These are phyloP conservation scores for Xanthia icteritia DNA, from an alignment of 2,888 invertebrate genomes.

Conservation along the genomic window DNA sequence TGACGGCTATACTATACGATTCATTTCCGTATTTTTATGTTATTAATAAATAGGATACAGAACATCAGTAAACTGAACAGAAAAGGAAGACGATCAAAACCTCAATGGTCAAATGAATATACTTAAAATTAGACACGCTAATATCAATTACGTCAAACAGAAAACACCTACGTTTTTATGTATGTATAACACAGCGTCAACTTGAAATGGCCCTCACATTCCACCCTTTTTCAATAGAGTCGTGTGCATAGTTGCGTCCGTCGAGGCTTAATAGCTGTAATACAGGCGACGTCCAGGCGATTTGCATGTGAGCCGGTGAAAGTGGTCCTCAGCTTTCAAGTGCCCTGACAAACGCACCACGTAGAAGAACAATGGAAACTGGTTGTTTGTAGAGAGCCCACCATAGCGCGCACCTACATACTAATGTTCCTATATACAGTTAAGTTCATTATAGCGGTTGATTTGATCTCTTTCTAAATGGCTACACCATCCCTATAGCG, in stretches of 20 bases:
- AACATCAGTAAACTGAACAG: slow-evolving; percentile 39
- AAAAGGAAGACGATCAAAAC: slow-evolving; percentile 40
- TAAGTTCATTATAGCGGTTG: slow-evolving; percentile 59
- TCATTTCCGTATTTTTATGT: slow-evolving; percentile 49
- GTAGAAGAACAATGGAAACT: slow-evolving; percentile 73
- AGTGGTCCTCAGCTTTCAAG: slow-evolving; percentile 77
- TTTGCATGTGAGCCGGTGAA: slow-evolving; percentile 79
- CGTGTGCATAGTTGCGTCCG: slow-evolving; percentile 52
- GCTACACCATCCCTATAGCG: slow-evolving; percentile 1
- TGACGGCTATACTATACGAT: slow-evolving; percentile 74
- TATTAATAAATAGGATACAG: slow-evolving; percentile 35
- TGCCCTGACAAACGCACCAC: slow-evolving; percentile 71
- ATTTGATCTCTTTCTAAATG: slow-evolving; percentile 60
- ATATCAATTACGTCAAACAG: slow-evolving; percentile 46
- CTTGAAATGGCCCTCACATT: slow-evolving; percentile 44
- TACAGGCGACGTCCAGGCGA: slow-evolving; percentile 70
- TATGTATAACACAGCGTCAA: slow-evolving; percentile 25
- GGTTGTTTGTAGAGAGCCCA: slow-evolving; percentile 70
- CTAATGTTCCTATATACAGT: slow-evolving; percentile 66
- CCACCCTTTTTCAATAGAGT: slow-evolving; percentile 51
- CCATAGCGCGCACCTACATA: slow-evolving; percentile 66
- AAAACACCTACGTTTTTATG: slow-evolving; percentile 28
- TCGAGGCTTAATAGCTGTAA: slow-evolving; percentile 65
- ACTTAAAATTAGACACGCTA: slow-evolving; percentile 49
- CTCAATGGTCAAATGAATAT: slow-evolving; percentile 36